Percentiles rank a stretch among this genome's conserved stretches.
Conservation (phyloP, 2,888 invertebrate species). For the Pheosia gnoma region DNA sequence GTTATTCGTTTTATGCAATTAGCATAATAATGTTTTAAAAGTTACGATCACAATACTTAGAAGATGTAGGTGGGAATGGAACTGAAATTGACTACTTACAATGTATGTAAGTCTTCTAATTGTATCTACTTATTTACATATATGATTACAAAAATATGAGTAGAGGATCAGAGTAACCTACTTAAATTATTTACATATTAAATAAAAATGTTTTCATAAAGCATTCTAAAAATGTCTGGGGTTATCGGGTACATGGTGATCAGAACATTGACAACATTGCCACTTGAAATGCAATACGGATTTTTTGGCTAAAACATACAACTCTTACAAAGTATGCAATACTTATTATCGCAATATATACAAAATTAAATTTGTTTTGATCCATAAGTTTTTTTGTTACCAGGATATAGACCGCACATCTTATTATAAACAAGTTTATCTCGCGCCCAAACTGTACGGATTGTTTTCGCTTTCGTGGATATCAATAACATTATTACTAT, state of each 20-base stretch:
- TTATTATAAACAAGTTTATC: constrained; percentile 60
- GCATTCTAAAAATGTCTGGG: too few species aligned
- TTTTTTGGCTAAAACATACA: too few species aligned
- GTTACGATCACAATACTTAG: background rate
- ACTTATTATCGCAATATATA: background rate
- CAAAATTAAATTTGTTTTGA: constrained; percentile 15
- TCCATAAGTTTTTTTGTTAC: constrained; percentile 30
- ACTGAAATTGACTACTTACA: background rate
- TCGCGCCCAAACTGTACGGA: constrained; percentile 45
- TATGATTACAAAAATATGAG: too few species aligned
- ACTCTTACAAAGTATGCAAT: too few species aligned
- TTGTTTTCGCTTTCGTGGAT: constrained; percentile 68
- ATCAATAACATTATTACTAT: constrained; percentile 56
- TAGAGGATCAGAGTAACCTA: too few species aligned
- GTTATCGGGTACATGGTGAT: too few species aligned
- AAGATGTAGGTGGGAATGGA: background rate
- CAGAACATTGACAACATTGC: too few species aligned
- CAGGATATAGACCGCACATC: constrained; percentile 53
- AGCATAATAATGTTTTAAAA: constrained; percentile 16
- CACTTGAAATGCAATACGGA: too few species aligned
- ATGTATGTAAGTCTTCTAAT: too few species aligned
- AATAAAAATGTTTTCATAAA: too few species aligned
- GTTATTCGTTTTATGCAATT: constrained; percentile 21
- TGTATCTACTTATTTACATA: too few species aligned
- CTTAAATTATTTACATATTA: too few species aligned